Base-by-base conservation (phyloP, 2,797 vertebrate species). In the Xiphophorus birchmanni region DNA sequence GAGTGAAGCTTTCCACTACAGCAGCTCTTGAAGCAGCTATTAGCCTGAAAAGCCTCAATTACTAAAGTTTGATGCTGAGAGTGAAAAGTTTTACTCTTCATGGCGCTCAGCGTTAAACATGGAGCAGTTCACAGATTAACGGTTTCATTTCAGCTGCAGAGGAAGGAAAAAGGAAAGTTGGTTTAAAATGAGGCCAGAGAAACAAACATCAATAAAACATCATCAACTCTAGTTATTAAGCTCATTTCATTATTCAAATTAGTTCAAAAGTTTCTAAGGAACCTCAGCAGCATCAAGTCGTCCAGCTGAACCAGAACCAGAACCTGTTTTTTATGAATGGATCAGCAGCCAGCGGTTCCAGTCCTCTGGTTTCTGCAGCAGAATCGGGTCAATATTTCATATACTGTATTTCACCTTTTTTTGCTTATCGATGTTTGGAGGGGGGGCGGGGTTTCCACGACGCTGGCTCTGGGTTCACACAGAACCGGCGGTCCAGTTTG, bases 41-140 rank as follows among this genome's bases (percentile, higher is more conserved):
- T 90, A 88, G 90, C 92, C 91, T 79, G 84, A 84, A 88, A 88
- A 81, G 71, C 73, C 86, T 87, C 80, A 76, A 81, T 85, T 69
- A 77, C 76, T 86, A 84, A 78, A 88, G 82, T 83, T 84, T 85
- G 18, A 11, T 67, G 58, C n/a, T 29, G 56, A 5, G n/a, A 12
- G 47, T 45, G 72, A 15, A 45, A 48, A 50, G 26, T 82, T 82
- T 90, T 80, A 72, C 86, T 85, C 78, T 50, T 52, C 8, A 3
- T 35, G 63, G 72, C 81, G 40, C 63, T 81, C 81, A 32, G 87
- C 87, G 76, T 91, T 88, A 37, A 88, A 87, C 81, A 78, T 40
- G 26, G 78, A 60, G 44, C 11, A 48, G 73, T 88, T 87, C 87
- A 88, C 79, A 87, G 84, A 74, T 56, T 82, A 69, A 32, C 5